Base-by-base conservation (phyloP, 64 coral and sea anemone genomes). In the Montipora capricornis region DNA sequence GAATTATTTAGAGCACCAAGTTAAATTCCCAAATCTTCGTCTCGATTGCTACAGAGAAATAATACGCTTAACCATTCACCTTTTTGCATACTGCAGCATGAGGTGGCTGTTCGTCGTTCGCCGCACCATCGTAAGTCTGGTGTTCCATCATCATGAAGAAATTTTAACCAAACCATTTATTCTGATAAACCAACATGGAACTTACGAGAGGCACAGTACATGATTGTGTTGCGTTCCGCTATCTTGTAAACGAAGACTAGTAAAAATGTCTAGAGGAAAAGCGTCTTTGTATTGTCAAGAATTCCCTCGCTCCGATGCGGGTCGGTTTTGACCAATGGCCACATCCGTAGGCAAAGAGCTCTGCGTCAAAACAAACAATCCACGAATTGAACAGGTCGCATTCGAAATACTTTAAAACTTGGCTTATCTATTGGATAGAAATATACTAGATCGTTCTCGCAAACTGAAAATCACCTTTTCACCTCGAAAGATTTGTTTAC, bases 281-380 rank as follows among this genome's bases (percentile, higher is more conserved):
- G 82, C 45, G 64, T 68, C 7, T 49, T 48, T 69, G n/a, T 84
- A 68, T 68, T 73, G 82, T 71, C 60, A 71, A 86, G 82, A 86
- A 86, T 86, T 86, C 82, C 64, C 82, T 86, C 66, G 82, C 64
- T 73, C 20, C 64, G 45, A 71, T 86, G 82, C 82, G 62, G 82
- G 82, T 71, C 82, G 46, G 5, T 20, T 17, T 73, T 71, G 82
- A 86, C 82, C 82, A 86, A 86, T 86, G 82, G 46, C 46, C 82
- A 86, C 82, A 86, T 86, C 82, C 82, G 67, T 86, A 86, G 49
- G 82, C 82, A 86, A 86, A 86, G 82, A 86, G 82, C 82, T 44
- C 66, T 86, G 47, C 16, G 64, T 73, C 44, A 86, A 86, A 71
- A 86, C 62, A 86, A 86, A 86, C 82, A 86, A 73, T 64, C 13